Evolutionary conservation across 2,113 vertebrate genomes (phyloP).

Genomic region (Puffinus mauretanicus): DNA sequence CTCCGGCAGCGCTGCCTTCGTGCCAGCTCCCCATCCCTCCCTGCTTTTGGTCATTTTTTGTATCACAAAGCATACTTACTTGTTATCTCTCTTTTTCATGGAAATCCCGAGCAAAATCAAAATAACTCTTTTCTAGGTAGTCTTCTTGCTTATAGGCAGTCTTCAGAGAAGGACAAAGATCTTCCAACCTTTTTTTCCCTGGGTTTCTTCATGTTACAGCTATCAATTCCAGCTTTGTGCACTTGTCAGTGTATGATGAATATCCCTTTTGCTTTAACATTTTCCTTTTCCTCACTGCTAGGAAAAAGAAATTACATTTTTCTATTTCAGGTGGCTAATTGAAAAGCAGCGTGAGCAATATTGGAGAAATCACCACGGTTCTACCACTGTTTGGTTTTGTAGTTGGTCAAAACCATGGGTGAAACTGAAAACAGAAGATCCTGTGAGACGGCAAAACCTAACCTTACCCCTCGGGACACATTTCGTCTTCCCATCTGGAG

Average conservation of each 20-base stretch:
- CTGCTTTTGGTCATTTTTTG: not conserved
- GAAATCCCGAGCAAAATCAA: not conserved
- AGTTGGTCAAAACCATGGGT: not conserved
- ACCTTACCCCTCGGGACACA: accelerated
- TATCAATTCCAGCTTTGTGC: not conserved
- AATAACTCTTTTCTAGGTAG: not conserved
- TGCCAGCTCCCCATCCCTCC: not conserved
- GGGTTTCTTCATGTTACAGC: not conserved
- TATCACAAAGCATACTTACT: not conserved
- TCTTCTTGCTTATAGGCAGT: not conserved
- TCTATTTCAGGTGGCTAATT: not conserved
- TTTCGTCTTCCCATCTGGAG: not conserved
- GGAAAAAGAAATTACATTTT: not conserved
- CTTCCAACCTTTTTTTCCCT: not conserved
- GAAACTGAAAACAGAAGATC: not conserved
- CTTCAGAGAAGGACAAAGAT: not conserved
- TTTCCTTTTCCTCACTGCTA: not conserved
- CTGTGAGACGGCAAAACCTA: not conserved
- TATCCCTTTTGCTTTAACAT: not conserved
- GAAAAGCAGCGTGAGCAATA: not conserved
- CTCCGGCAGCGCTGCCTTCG: accelerated
- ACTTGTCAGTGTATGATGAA: too few species aligned
- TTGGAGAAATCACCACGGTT: not conserved
- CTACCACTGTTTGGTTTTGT: not conserved
- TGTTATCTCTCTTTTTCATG: not conserved